Conservation (phyloP, 1,140 invertebrate species). For the Drosophila bocki region DNA sequence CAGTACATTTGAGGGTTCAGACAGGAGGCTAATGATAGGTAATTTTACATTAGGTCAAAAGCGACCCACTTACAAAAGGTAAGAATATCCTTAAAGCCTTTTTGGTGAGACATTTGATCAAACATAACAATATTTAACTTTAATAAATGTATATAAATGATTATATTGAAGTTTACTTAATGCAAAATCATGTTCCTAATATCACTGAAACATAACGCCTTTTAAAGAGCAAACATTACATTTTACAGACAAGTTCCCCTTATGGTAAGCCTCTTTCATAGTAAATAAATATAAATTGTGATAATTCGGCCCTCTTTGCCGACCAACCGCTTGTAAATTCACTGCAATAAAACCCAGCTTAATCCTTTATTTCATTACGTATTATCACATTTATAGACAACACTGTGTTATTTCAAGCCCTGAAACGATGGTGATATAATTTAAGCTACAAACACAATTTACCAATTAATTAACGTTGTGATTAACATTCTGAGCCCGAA, state of each 20-base stretch:
- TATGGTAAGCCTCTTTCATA: slow-evolving; percentile 22
- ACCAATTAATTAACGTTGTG: slow-evolving; percentile 72
- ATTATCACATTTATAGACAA: slow-evolving; percentile 53
- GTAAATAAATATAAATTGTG: slow-evolving; percentile 24
- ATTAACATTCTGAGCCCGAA: slow-evolving; percentile 55
- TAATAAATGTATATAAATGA: not conserved
- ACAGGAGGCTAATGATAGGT: not conserved
- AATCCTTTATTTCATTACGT: slow-evolving; percentile 69
- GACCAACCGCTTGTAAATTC: slow-evolving; percentile 38
- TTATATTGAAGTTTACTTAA: not conserved
- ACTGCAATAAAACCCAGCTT: slow-evolving; percentile 41
- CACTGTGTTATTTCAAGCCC: slow-evolving; percentile 2
- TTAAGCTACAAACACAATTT: slow-evolving; percentile 69
- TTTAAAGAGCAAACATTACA: not conserved
- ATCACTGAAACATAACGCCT: not conserved
- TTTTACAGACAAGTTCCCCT: not conserved
- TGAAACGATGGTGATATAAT: slow-evolving; percentile 43
- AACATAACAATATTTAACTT: not conserved
- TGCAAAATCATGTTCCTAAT: not conserved
- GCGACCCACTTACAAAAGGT: not conserved
- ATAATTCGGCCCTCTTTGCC: slow-evolving; percentile 24
- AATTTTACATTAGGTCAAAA: not conserved
- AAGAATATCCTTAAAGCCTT: not conserved
- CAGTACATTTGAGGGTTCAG: not conserved
- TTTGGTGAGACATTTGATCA: not conserved